A percentile compares a stretch with the other conserved stretches of the same genome.
Conservation (phyloP, 2,888 invertebrate species). For the Nemoura dubitans region DNA sequence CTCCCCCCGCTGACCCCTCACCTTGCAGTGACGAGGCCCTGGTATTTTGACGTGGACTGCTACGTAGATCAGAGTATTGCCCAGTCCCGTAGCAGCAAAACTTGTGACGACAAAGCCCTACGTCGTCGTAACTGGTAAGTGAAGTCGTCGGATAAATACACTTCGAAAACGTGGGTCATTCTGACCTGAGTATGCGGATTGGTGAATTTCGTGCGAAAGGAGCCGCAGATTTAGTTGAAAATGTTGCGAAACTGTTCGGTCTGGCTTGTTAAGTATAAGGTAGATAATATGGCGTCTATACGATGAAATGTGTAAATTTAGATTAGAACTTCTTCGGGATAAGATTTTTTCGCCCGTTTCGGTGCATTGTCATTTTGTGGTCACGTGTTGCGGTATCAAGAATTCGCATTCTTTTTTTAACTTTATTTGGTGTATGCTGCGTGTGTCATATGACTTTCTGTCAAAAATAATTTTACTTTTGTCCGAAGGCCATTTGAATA, state of each 20-base stretch:
- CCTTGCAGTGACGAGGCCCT: slow-evolving; percentile 79
- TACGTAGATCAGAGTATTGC: slow-evolving; percentile 91
- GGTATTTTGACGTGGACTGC: slow-evolving; percentile 89
- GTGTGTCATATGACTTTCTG: slow-evolving; percentile 22
- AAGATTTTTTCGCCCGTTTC: slow-evolving; percentile 40
- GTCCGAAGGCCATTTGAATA: slow-evolving; percentile 25
- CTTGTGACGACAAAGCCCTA: slow-evolving; percentile 88
- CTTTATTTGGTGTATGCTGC: background rate
- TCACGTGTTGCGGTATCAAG: background rate
- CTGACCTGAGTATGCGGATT: slow-evolving; percentile 38
- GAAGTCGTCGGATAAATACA: slow-evolving; percentile 72
- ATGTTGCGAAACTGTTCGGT: slow-evolving; percentile 53
- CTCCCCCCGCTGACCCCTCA: slow-evolving; percentile 68
- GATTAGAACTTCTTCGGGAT: slow-evolving; percentile 50
- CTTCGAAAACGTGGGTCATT: slow-evolving; percentile 65
- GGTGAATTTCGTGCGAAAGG: background rate
- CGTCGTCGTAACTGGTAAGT: slow-evolving; percentile 83
- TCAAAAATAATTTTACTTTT: background rate
- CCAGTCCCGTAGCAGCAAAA: slow-evolving; percentile 93
- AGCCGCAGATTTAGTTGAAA: slow-evolving; percentile 28
- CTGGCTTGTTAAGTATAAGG: slow-evolving; percentile 59
- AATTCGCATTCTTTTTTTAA: background rate
- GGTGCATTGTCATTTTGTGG: slow-evolving; percentile 4
- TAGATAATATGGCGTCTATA: slow-evolving; percentile 64
- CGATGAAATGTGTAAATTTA: slow-evolving; percentile 58